phyloP scores from a whole-genome alignment of 2,113 vertebrate genomes.

The Bubalus kerabau region DNA sequence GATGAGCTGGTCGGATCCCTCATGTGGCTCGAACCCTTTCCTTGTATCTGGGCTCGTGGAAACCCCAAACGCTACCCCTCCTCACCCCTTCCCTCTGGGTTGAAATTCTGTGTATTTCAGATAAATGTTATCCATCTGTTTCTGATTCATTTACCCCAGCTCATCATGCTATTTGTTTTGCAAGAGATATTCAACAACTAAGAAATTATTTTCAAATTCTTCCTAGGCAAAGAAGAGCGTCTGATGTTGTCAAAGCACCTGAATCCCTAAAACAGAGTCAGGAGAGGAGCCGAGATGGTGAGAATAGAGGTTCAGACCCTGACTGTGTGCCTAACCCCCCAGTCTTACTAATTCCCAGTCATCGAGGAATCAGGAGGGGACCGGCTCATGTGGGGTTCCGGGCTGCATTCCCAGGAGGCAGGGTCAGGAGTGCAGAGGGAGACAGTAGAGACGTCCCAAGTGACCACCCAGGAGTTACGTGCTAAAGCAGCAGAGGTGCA shows the following conservation, averaged over 20 bases:
- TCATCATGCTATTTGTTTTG: constrained; percentile 66
- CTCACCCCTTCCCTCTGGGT: constrained; percentile 1
- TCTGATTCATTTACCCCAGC: constrained; percentile 66
- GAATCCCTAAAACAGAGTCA: neutral
- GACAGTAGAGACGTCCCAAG: neutral
- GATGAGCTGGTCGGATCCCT: neutral
- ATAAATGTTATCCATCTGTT: constrained; percentile 67
- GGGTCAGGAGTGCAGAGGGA: neutral
- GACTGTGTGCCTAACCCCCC: fast-evolving
- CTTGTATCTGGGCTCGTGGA: neutral
- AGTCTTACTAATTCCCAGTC: neutral
- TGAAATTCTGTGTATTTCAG: constrained; percentile 60
- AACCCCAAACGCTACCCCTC: constrained; percentile 20
- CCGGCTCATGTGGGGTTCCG: fast-evolving
- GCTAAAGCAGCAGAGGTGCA: neutral
- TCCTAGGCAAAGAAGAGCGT: neutral
- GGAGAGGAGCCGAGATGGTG: neutral
- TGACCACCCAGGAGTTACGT: fast-evolving
- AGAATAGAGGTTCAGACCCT: neutral
- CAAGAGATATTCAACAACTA: constrained; percentile 37
- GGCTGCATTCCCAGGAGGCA: neutral
- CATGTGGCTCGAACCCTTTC: neutral
- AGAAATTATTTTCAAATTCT: constrained; percentile 33
- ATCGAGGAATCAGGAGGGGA: neutral
- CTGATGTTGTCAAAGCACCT: neutral